Evolutionary conservation across 2,888 invertebrate genomes (phyloP).

Genomic region (Lobophora halterata): DNA sequence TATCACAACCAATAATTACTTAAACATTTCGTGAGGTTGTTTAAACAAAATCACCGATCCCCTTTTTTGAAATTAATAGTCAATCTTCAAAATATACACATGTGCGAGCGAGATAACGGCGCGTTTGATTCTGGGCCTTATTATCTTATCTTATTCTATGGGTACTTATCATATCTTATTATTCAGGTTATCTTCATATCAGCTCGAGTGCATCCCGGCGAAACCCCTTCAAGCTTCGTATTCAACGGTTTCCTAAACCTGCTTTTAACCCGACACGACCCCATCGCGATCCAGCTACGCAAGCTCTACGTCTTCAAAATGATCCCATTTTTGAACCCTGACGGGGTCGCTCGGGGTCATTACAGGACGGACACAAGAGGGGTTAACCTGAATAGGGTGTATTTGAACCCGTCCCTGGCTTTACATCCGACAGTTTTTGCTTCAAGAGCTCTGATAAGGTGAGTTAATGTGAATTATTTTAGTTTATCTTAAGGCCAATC

Average conservation of each 20-base stretch:
- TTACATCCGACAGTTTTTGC: conserved; percentile 93
- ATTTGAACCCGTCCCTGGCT: conserved; percentile 86
- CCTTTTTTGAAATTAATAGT: too few species aligned
- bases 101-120: too few species aligned
- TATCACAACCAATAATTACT: too few species aligned
- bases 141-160: too few species aligned
- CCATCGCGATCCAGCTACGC: conserved; percentile 86
- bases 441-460: conserved; percentile 87
- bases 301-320: conserved; percentile 92
- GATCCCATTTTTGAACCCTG: conserved; percentile 95
- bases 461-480: too few species aligned
- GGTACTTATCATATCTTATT: conserved; percentile 27
- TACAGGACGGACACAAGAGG: conserved; percentile 93
- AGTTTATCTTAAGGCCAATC: too few species aligned
- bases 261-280: conserved; percentile 87
- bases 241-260: conserved; percentile 93
- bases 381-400: conserved; percentile 93
- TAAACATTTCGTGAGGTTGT: too few species aligned
- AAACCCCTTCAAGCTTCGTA: conserved; percentile 94
- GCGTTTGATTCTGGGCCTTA: too few species aligned
- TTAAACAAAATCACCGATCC: too few species aligned
- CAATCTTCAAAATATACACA: too few species aligned
- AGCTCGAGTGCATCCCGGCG: conserved; percentile 95
- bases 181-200: conserved; percentile 89
- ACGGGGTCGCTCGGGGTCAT: conserved; percentile 92